These are phyloP conservation scores for Danionella cerebrum DNA, from an alignment of 2,113 vertebrate genomes.

Conservation along the genomic window DNA sequence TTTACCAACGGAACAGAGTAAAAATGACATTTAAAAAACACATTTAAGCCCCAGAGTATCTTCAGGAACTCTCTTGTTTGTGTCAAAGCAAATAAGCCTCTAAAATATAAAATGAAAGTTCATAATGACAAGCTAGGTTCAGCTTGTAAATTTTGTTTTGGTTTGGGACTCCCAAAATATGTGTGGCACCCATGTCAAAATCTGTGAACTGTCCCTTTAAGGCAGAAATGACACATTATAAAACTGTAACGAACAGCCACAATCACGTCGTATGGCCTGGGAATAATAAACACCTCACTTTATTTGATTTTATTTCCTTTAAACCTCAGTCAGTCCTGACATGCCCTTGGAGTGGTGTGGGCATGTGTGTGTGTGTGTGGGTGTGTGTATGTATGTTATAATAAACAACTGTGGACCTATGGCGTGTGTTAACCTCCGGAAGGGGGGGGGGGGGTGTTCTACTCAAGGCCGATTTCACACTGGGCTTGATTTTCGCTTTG, in stretches of 20 bases:
- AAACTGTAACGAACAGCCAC: constrained; percentile 2
- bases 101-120: too few species aligned
- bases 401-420: constrained; percentile 26
- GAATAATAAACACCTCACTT: constrained; percentile 32
- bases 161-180: neutral
- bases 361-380: too few species aligned
- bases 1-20: too few species aligned
- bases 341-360: constrained; percentile 13
- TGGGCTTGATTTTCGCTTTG: constrained; percentile 56
- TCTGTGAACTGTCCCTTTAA: neutral
- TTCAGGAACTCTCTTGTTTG: too few species aligned
- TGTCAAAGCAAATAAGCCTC: neutral
- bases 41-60: too few species aligned
- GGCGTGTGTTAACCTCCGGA: constrained; percentile 30
- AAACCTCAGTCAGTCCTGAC: neutral
- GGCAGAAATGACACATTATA: neutral
- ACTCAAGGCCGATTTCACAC: constrained; percentile 49
- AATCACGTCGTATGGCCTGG: neutral
- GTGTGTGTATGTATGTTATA: constrained; percentile 20
- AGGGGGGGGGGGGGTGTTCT: constrained; percentile 12
- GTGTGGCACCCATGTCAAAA: neutral
- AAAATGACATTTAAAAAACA: too few species aligned
- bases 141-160: too few species aligned
- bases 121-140: too few species aligned
- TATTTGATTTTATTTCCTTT: constrained; percentile 5